A percentile compares a stretch with the other conserved stretches of the same genome.
These are phyloP conservation scores for Trichonephila inaurata DNA, from an alignment of 1,140 invertebrate genomes.

Conservation along the genomic window DNA sequence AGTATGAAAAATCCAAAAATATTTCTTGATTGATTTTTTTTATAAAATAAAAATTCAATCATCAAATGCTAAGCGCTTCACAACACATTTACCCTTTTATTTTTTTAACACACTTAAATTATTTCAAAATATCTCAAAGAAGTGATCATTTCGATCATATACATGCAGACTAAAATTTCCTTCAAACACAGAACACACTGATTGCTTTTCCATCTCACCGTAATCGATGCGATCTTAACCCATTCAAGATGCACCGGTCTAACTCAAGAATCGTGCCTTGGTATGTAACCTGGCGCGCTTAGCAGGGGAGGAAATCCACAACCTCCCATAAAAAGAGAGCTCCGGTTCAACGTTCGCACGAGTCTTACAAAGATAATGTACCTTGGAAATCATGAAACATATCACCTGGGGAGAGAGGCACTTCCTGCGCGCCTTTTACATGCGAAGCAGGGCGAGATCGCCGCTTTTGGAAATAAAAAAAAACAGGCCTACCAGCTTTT, in stretches of 20 bases:
- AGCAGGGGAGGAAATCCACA: not conserved
- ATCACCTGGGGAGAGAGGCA: slow-evolving; percentile 1
- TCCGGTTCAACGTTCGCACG: not conserved
- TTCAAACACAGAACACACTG: not conserved
- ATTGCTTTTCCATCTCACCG: not conserved
- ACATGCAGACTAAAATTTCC: no score
- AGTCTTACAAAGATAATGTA: no score
- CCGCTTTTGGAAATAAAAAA: not conserved
- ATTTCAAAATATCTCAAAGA: no score
- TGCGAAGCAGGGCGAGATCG: not conserved
- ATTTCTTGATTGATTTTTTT: no score
- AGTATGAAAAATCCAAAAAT: no score
- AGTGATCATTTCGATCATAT: no score
- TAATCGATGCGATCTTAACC: not conserved
- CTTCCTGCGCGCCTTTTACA: not conserved
- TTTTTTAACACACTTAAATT: no score
- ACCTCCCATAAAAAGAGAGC: not conserved
- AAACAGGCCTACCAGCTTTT: no score
- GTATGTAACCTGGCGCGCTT: not conserved
- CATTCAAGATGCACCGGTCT: not conserved
- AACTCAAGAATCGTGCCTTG: not conserved
- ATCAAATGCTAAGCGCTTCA: no score
- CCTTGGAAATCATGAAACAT: not conserved
- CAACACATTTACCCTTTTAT: no score
- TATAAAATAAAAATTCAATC: no score